These are phyloP conservation scores for Tyria jacobaeae DNA, from an alignment of 2,888 invertebrate species.

Conservation along the genomic window DNA sequence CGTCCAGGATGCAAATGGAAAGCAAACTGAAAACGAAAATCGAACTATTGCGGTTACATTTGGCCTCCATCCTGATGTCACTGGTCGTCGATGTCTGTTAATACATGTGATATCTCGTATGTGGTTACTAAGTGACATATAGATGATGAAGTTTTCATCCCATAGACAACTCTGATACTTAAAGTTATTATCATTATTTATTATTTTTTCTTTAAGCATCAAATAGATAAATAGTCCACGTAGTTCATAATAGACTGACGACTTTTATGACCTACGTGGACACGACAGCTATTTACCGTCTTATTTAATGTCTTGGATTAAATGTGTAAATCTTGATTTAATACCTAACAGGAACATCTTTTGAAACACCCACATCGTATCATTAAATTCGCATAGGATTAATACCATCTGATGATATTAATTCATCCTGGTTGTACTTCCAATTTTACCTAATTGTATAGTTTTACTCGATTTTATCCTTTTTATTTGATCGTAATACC, in stretches of 20 bases:
- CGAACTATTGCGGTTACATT: constrained; percentile 43
- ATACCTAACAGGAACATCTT: background rate
- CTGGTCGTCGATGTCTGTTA: constrained; percentile 31
- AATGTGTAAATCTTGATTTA: background rate
- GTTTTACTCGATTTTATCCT: background rate
- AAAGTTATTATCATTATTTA: too few relatives aligned
- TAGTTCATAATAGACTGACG: too few relatives aligned
- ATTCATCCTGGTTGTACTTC: background rate
- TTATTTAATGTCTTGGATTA: background rate
- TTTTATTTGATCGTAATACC: constrained; percentile 2
- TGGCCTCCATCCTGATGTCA: constrained; percentile 48
- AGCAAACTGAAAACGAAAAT: constrained; percentile 71
- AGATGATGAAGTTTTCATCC: background rate
- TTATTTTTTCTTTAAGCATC: too few relatives aligned
- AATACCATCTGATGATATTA: background rate
- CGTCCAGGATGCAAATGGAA: constrained; percentile 59
- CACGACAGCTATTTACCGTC: background rate
- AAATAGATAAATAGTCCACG: too few relatives aligned
- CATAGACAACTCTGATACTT: background rate
- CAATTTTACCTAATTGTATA: background rate
- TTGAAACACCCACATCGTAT: background rate
- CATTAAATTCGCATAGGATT: background rate
- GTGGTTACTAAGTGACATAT: background rate
- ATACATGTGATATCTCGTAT: constrained; percentile 50
- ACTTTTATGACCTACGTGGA: background rate